phyloP scores from a whole-genome alignment of 2,113 vertebrate species.

The Myotis davidii region DNA sequence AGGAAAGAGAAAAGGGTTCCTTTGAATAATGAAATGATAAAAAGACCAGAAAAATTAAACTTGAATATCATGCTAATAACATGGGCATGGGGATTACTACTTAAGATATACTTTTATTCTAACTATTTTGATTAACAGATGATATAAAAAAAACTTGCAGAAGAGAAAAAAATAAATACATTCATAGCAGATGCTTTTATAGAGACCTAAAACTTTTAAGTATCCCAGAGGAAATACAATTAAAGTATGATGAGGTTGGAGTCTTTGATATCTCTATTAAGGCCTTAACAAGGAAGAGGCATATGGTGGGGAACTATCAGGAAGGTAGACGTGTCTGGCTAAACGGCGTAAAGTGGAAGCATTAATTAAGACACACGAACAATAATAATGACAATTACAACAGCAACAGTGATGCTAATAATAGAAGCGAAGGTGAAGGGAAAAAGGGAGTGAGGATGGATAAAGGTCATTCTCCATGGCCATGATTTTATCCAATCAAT shows the following conservation, averaged over 20 bases:
- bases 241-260: slow-evolving; percentile 64
- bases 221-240: slow-evolving; percentile 72
- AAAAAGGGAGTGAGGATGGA: neutral
- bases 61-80: slow-evolving; percentile 65
- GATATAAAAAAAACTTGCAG: slow-evolving; percentile 72
- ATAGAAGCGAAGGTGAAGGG: neutral
- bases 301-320: slow-evolving; percentile 65
- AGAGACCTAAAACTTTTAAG: slow-evolving; percentile 70
- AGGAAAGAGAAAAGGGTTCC: slow-evolving; percentile 50
- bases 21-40: slow-evolving; percentile 67
- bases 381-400: slow-evolving; percentile 40
- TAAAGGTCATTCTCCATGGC: neutral
- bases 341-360: slow-evolving; percentile 59
- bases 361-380: slow-evolving; percentile 66
- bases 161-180: slow-evolving; percentile 52
- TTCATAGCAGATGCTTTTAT: slow-evolving; percentile 69
- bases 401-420: neutral
- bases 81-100: slow-evolving; percentile 29
- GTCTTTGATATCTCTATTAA: slow-evolving; percentile 76
- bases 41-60: slow-evolving; percentile 59
- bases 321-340: slow-evolving; percentile 71
- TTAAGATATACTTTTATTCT: slow-evolving; percentile 74
- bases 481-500: neutral
- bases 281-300: slow-evolving; percentile 71
- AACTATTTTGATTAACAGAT: slow-evolving; percentile 67